Evolutionary conservation across 2,113 vertebrate genomes (phyloP), one percentile per base, ranked within the genome.

Genomic region (Siphamia tubifer): DNA sequence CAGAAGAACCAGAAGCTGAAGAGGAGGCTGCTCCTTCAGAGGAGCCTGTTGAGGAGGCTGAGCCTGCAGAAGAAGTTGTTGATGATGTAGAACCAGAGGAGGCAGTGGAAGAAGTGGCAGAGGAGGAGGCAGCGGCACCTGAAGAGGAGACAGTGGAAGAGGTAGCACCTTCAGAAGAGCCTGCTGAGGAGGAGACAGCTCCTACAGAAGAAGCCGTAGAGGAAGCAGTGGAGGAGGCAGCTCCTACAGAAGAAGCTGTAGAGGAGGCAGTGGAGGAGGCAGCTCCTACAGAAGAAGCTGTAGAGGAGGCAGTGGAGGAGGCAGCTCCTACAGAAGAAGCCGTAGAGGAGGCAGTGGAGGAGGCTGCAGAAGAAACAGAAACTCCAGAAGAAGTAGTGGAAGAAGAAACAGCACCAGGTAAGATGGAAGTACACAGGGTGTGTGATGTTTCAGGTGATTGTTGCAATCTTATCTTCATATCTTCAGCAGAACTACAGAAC

Each of bases 11-110:
- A 6, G 36, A 30, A 55, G 15, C 39, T 8, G 70, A 72, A 64
- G 70, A 65, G 11, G 52, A 30, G 28, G 6, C 28, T 30, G 24
- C 8, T 6, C n/a, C 45, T 12, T n/a, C 3, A 13, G 42, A 30
- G 38, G 35, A 31, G 2, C 32, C n/a, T 3, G 62, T 20, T 2
- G 77, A 49, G 5, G 81, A 82, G 54, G 70, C 82, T 83, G 44
- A 25, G 43, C 42, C 71, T 68, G 15, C 70, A 12, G 3, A 10
- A 84, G 86, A 24, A 16, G 56, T 42, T 6, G 5, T 38, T 34
- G 3, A 17, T 1, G 77, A 85, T 2, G 76, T 82, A 2, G n/a
- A 17, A 2, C 54, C 5, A 2, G 44, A 34, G 3, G 3, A 34
- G 10, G 10, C n/a, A 38, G 57, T 20, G 1, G 35, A 24, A 24